Conservation (phyloP, 2,797 vertebrate genomes). For the Manis pentadactyla region DNA sequence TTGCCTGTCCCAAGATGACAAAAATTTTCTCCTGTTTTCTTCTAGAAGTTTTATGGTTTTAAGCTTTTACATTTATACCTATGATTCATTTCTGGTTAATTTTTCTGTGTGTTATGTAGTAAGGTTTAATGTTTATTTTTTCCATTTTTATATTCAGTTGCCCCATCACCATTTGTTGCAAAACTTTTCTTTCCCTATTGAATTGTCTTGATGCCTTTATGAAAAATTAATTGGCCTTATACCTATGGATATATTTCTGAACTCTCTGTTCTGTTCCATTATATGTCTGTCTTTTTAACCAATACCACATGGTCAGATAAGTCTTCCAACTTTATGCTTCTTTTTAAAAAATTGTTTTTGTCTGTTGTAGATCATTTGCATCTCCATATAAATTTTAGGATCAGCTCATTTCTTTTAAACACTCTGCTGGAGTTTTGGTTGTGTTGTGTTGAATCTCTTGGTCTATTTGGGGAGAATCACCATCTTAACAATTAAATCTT, state of each 20-base stretch:
- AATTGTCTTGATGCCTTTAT: not conserved
- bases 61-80: not conserved
- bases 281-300: not conserved
- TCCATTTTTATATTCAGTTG: not conserved
- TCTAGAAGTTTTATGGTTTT: not conserved
- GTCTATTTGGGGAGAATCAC: not conserved
- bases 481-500: not conserved
- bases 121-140: not conserved
- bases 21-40: not conserved
- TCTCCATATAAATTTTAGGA: conserved; percentile 12
- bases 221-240: not conserved
- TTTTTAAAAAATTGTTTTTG: not conserved
- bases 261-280: not conserved
- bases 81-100: not conserved
- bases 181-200: not conserved
- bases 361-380: not conserved
- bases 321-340: not conserved
- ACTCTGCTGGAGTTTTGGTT: not conserved
- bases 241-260: not conserved
- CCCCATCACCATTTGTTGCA: not conserved
- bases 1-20: not conserved
- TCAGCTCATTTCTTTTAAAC: not conserved
- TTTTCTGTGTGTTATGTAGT: not conserved
- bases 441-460: not conserved
- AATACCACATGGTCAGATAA: not conserved